Conservation (phyloP, 2,888 invertebrate genomes). For the Drosophila sordidapex region DNA sequence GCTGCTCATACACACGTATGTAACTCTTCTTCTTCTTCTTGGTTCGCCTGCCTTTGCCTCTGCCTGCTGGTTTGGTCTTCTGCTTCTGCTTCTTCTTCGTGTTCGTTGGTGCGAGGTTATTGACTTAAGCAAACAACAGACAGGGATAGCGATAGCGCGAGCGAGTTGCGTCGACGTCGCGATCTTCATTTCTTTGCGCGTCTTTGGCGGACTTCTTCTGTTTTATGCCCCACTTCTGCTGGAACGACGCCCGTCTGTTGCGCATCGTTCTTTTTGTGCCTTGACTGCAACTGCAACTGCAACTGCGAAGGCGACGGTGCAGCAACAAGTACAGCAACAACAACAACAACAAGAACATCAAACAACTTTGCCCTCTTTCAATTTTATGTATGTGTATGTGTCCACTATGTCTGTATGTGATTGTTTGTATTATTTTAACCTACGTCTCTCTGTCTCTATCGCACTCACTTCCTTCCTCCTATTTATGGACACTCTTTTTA, state of each 20-base stretch:
- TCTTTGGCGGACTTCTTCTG: conserved; percentile 23
- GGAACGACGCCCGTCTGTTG: conserved; percentile 8
- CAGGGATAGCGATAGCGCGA: conserved; percentile 36
- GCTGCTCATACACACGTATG: conserved; percentile 26
- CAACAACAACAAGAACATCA: conserved; percentile 18
- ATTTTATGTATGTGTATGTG: conserved; percentile 9
- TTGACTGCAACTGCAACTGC: conserved; percentile 23
- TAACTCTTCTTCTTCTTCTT: conserved; percentile 1
- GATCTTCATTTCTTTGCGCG: conserved; percentile 51
- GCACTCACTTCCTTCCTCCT: not conserved
- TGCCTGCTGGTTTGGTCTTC: conserved; percentile 13
- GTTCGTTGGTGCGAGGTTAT: conserved; percentile 52
- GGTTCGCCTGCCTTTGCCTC: conserved; percentile 22
- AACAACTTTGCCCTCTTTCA: conserved; percentile 32
- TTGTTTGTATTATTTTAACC: not conserved
- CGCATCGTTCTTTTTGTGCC: conserved; percentile 20
- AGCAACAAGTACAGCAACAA: conserved; percentile 44
- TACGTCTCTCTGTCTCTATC: too few relatives aligned
- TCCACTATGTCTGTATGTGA: not conserved
- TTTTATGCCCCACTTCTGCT: conserved; percentile 47
- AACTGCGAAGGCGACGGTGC: conserved; percentile 18
- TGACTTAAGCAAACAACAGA: conserved; percentile 54
- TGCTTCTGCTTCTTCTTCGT: conserved; percentile 22
- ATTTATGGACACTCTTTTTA: not conserved
- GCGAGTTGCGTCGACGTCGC: conserved; percentile 42